Base-by-base conservation (phyloP, 2,888 invertebrate species). In the Nemoura dubitans region DNA sequence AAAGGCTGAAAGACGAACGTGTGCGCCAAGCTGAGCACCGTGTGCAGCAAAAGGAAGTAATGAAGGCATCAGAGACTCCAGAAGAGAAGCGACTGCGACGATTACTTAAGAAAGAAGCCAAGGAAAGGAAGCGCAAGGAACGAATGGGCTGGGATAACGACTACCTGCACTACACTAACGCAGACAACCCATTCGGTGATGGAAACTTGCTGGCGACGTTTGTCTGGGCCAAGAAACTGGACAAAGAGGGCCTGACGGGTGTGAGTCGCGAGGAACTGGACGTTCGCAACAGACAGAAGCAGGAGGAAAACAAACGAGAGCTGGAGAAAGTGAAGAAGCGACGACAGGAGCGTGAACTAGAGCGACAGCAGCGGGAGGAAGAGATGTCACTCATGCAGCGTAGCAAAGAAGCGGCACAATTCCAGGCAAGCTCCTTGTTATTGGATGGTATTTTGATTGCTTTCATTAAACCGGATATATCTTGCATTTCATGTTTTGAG, bases 171-270 rank as follows among this genome's bases (percentile, higher is more conserved):
- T 99, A 99, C 90, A 99, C 99, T 0, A 98, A 99, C 91, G 96
- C 97, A 85, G 99, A 99, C 91, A 99, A 99, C 92, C 99, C 99
- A 0, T 99, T 99, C 91, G 99, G 99, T 0, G 99, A 99, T 93
- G 97, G 97, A 0, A 98, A 98, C 90, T 94, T 99, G 76, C 94
- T 98, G 5, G 96, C 98, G 43, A 97, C 98, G 0, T 99, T 99
- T 92, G 97, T 98, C 0, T 99, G 99, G 99, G 94, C 94, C 28
- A 99, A 99, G 92, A 99, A 99, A 91, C 93, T 99, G 83, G 96
- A 98, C 87, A 97, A 98, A 90, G 98, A 99, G 90, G 99, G 99
- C 0, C 92, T 98, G 0, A 94, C 95, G 84, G 95, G 95, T 87
- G 95, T 96, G 0, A 95, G 95, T 26, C 93, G 94, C 25, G 96